phyloP scores from a whole-genome alignment of 1,140 invertebrate genomes.

The Camponotus pennsylvanicus region DNA sequence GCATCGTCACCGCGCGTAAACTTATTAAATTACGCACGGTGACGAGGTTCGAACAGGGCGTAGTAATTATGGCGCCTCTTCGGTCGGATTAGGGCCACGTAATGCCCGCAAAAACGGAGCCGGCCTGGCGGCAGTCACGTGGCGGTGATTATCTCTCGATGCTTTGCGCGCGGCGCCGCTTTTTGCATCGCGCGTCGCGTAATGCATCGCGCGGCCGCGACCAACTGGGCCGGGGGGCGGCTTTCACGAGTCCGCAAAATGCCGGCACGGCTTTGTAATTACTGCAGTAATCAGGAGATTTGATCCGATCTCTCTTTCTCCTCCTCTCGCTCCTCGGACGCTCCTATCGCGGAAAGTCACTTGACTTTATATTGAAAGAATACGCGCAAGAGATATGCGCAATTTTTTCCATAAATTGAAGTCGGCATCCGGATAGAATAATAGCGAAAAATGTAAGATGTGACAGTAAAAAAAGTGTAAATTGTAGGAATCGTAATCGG shows the following conservation, averaged over 20 bases:
- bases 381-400: not conserved
- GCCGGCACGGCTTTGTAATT: slow-evolving; percentile 71
- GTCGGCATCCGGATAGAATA: not conserved
- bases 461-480: not conserved
- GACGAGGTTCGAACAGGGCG: slow-evolving; percentile 67
- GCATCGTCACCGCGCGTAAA: slow-evolving; percentile 57
- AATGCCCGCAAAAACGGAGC: slow-evolving; percentile 72
- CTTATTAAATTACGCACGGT: slow-evolving; percentile 70
- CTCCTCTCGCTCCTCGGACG: not conserved
- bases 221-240: slow-evolving; percentile 49
- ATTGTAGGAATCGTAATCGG: not conserved
- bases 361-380: slow-evolving; percentile 7
- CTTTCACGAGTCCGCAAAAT: slow-evolving; percentile 61
- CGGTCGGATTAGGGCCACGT: slow-evolving; percentile 74
- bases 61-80: slow-evolving; percentile 75
- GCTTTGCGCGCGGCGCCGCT: slow-evolving; percentile 69
- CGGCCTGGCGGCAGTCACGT: slow-evolving; percentile 73
- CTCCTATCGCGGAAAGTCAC: not conserved
- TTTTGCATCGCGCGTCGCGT: slow-evolving; percentile 64
- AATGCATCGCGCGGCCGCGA: slow-evolving; percentile 66
- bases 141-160: slow-evolving; percentile 77
- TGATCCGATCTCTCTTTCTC: not conserved
- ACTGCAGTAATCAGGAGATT: slow-evolving; percentile 48
- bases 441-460: not conserved
- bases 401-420: not conserved